Conservation (phyloP, 2,113 vertebrate species). For the Mustelus asterias region DNA sequence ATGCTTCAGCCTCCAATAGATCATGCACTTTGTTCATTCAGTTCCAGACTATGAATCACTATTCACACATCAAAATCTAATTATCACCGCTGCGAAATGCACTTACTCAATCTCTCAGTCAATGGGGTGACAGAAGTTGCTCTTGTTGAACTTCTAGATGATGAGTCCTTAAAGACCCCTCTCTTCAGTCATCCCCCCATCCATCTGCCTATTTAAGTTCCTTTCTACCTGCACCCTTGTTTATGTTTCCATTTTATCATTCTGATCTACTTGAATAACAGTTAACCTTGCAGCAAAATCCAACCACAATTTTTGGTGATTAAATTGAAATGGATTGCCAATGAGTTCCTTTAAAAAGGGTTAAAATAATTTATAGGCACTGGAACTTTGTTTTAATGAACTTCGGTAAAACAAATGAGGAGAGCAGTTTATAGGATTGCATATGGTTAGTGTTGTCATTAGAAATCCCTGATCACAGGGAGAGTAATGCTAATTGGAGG, state of each 20-base stretch:
- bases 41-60: slow-evolving; percentile 13
- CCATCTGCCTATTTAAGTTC: not conserved
- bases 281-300: not conserved
- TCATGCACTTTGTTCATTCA: not conserved
- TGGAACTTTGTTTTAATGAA: not conserved
- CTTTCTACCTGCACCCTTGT: not conserved
- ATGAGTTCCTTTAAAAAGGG: not conserved
- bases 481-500: not conserved
- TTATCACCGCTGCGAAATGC: slow-evolving; percentile 1
- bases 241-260: not conserved
- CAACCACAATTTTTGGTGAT: not conserved
- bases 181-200: not conserved
- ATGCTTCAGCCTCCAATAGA: not conserved
- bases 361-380: not conserved
- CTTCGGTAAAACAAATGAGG: not conserved
- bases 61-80: slow-evolving; percentile 19
- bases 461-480: not conserved
- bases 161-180: not conserved
- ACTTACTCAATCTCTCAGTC: not conserved
- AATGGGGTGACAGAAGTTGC: not conserved
- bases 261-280: not conserved
- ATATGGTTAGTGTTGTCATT: not conserved
- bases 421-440: not conserved
- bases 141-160: not conserved
- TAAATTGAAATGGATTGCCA: not conserved